These are phyloP conservation scores for Cyanistes caeruleus DNA, from an alignment of 2,113 vertebrate genomes.

Conservation along the genomic window DNA sequence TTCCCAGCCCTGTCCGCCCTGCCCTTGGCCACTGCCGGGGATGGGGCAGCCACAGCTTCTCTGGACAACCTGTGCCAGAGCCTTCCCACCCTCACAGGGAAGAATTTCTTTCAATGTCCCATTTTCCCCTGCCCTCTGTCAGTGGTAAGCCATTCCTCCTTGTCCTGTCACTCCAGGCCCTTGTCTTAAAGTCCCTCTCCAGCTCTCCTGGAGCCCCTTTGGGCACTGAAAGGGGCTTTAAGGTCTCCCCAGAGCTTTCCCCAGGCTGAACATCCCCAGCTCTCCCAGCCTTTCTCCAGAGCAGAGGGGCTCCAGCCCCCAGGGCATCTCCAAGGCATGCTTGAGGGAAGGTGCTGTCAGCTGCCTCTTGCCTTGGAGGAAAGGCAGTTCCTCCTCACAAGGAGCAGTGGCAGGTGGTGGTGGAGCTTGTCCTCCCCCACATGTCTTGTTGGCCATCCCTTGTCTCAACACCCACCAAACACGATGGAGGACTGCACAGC, in stretches of 20 bases:
- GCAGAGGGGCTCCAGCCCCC: background rate
- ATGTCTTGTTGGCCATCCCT: background rate
- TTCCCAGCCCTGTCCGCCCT: background rate
- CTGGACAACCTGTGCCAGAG: background rate
- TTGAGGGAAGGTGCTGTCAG: background rate
- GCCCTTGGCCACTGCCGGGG: background rate
- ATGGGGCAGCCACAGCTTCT: background rate
- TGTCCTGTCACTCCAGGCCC: background rate
- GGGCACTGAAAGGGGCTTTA: background rate
- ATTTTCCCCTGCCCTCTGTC: background rate
- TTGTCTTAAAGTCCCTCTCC: background rate
- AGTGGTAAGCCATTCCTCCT: background rate
- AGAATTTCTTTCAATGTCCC: background rate
- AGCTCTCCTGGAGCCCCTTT: background rate
- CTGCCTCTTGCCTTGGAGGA: background rate
- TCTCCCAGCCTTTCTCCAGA: background rate
- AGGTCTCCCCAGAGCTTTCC: background rate
- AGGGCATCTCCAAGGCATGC: background rate
- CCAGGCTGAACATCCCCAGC: background rate
- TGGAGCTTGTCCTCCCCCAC: background rate
- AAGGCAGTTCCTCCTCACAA: background rate
- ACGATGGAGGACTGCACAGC: background rate
- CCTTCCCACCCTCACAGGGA: background rate
- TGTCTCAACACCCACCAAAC: background rate
- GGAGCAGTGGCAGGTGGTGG: background rate